Base-by-base conservation (phyloP, 2,113 vertebrate species). In the Spermophilus dauricus region DNA sequence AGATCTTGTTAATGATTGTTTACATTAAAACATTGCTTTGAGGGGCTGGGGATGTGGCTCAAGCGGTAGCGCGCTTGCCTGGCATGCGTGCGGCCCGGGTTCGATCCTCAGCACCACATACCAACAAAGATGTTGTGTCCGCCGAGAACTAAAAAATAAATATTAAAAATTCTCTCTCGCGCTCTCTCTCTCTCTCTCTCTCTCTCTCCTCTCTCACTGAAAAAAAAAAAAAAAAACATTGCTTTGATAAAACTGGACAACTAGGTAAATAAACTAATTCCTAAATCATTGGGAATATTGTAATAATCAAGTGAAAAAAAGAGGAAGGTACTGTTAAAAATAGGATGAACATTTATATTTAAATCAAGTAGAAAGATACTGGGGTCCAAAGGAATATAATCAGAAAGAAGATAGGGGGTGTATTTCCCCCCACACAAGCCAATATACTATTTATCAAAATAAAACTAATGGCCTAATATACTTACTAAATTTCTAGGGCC, bases 361-460 rank as follows among this genome's bases (percentile, higher is more conserved):
- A 93, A 91, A 86, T 30, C 30, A 82, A n/a, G 1, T 34, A 30
- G 18, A 70, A 45, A 73, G 4, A 32, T 75, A 48, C 37, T 83
- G 8, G 80, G 53, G 78, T 48, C n/a, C 69, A 70, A 89, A 53
- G 18, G 22, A 72, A 42, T 51, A 67, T 24, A 70, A 12, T 67
- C n/a, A 92, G 91, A 91, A 82, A 11, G 5, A 77, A 92, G 3
- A 51, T 53, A 28, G 4, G 20, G 65, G 58, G 18, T 32, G 75
- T 90, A 2, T 37, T 17, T 65, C 76, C 45, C 13, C 37, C 94
- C 76, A 89, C 12, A 28, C 39, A 91, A 77, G 39, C 22, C 75
- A 89, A 93, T 86, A 58, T 72, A 89, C 65, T 75, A 89, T 78
- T 90, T 89, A 90, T 76, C 65, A 56, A 88, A 77, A 56, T 70